These are phyloP conservation scores for Scaptomyza hsui DNA, from an alignment of 1,140 invertebrate species.

Conservation along the genomic window DNA sequence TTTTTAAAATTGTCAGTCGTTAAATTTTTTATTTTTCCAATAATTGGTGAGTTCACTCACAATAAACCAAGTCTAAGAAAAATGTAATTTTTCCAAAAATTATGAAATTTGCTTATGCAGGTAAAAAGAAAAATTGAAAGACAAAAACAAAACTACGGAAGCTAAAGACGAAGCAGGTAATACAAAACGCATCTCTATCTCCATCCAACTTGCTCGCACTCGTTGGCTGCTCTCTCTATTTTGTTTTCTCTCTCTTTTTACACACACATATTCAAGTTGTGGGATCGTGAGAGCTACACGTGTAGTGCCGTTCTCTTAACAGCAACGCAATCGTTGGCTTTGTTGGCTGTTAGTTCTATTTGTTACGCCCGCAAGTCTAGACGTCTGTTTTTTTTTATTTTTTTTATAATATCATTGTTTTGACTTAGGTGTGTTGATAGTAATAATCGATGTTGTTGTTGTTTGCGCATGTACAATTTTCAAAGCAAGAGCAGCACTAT, in stretches of 20 bases:
- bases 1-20: neutral
- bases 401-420: conserved; percentile 15
- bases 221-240: neutral
- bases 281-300: conserved; percentile 37
- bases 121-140: conserved; percentile 33
- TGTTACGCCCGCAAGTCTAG: conserved; percentile 71
- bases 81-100: conserved; percentile 42
- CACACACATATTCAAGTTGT: neutral
- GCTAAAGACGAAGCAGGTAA: conserved; percentile 51
- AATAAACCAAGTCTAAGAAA: conserved; percentile 17
- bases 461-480: conserved; percentile 56
- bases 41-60: neutral
- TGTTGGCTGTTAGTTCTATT: conserved; percentile 36
- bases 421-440: conserved; percentile 73
- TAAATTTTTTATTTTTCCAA: neutral
- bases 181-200: conserved; percentile 5
- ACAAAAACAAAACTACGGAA: neutral
- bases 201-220: neutral
- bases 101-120: conserved; percentile 48
- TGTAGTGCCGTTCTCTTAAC: conserved; percentile 26
- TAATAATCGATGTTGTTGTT: conserved; percentile 37
- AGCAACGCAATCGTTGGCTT: conserved; percentile 3
- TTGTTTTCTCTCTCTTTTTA: neutral
- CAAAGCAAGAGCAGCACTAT: conserved; percentile 28
- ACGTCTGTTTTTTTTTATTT: conserved; percentile 41